A percentile compares a stretch with the other conserved stretches of the same genome.
phyloP scores from a whole-genome alignment of 2,888 invertebrate species.

The Cancer borealis region DNA sequence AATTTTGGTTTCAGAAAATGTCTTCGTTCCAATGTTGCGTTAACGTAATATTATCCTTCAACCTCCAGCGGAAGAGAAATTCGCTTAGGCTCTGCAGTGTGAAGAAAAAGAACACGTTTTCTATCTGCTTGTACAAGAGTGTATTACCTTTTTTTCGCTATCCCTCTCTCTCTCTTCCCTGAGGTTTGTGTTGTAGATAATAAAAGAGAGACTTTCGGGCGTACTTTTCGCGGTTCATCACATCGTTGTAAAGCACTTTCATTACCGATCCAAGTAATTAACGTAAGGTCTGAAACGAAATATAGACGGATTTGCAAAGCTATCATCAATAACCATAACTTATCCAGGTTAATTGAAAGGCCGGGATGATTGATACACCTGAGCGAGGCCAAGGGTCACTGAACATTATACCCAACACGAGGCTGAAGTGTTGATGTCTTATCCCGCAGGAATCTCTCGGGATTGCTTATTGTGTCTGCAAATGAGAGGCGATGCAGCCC shows the following conservation, averaged over 20 bases:
- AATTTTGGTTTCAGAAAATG: background rate
- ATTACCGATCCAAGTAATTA: background rate
- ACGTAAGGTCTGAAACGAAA: background rate
- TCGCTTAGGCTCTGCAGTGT: background rate
- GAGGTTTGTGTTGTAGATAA: background rate
- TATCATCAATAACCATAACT: constrained; percentile 23
- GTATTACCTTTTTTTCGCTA: background rate
- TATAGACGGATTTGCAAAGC: constrained; percentile 8
- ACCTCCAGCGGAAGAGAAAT: background rate
- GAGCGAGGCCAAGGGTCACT: background rate
- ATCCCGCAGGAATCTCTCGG: background rate
- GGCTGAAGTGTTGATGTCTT: constrained; percentile 3
- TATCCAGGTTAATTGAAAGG: constrained; percentile 51
- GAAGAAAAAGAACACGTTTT: background rate
- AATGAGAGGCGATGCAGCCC: constrained; percentile 24
- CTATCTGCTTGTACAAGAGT: too few relatives aligned
- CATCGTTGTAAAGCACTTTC: background rate
- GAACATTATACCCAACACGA: constrained; percentile 37
- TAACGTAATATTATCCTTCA: background rate
- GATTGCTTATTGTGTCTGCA: constrained; percentile 47
- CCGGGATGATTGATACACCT: constrained; percentile 40
- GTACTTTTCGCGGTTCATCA: background rate
- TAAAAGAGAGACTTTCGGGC: background rate
- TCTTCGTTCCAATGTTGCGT: background rate
- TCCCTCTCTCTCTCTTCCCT: too few relatives aligned